Base-by-base conservation (phyloP, 1,140 invertebrate genomes). In the Drosophila carrolli region DNA sequence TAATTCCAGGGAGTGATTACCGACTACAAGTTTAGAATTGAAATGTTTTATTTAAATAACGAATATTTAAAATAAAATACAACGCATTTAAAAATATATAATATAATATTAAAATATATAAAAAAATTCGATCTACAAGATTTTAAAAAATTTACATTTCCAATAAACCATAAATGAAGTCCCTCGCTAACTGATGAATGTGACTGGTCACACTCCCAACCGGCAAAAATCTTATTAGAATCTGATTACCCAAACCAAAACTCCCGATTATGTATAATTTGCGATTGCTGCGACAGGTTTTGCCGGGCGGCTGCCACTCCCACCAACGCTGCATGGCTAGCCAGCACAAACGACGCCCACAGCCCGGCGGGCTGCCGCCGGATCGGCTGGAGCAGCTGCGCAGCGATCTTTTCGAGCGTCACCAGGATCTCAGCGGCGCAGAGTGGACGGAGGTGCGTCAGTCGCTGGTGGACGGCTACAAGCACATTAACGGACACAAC, bases 401-500 rank as follows among this genome's bases (percentile, higher is more conserved):
- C 53, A 11, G 19, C 0, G 76, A 70, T 6, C 80, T 76, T 37
- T 80, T 89, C 5, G 44, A 78, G 6, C 50, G 71, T 3, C 59
- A 56, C 5, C 55, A 56, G 7, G 60, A 71, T 14, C 59, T 91
- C 0, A 79, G 50, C 13, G 29, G 37, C 13, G 29, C 48, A 6
- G 88, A 92, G 19, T 92, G 91, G 90, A 48, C 75, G 10, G 51
- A 51, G 5, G 71, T 91, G 13, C 68, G 75, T 0, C 53, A 53
- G 1, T 61, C 61, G 9, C 58, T 92, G 0, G 74, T 78, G 6
- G 72, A 75, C 7, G 65, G 44, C 23, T 72, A 82, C 35, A 90
- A 71, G 60, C 65, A 78, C 57, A 89, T 94, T 5, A 94, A 91
- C 38, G 55, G 89, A 19, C 85, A 85, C 9, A 95, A 93, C 81